Conservation (phyloP, 2,888 invertebrate species). For the Napeogenes sylphis region DNA sequence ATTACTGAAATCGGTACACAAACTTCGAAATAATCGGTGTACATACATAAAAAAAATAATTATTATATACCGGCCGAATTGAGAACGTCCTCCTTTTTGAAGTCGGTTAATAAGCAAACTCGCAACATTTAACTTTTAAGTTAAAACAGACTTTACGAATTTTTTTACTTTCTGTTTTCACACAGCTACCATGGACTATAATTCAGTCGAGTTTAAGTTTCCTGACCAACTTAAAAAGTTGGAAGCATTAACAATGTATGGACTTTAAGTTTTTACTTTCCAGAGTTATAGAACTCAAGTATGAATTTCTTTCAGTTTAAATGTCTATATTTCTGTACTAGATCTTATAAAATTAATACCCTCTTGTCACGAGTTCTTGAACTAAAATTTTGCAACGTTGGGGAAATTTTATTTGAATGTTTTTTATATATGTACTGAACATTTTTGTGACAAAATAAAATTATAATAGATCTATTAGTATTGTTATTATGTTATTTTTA, state of each 20-base stretch:
- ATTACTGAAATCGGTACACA: too few species aligned
- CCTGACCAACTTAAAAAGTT: conserved; percentile 45
- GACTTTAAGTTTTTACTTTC: conserved; percentile 20
- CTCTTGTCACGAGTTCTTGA: conserved; percentile 4
- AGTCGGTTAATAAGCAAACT: too few species aligned
- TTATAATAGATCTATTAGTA: too few species aligned
- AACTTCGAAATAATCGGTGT: too few species aligned
- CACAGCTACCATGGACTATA: conserved; percentile 52
- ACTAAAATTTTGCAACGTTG: too few species aligned
- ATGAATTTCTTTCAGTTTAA: conserved; percentile 25
- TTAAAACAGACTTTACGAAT: conserved; percentile 43
- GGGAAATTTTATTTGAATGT: too few species aligned
- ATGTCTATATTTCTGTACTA: conserved; percentile 24
- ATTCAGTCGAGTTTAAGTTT: conserved; percentile 51
- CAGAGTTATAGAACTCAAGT: conserved; percentile 21
- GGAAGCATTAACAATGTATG: conserved; percentile 39
- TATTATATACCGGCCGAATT: too few species aligned
- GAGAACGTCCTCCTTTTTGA: too few species aligned
- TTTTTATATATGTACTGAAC: neutral
- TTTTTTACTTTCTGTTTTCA: conserved; percentile 43
- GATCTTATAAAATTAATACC: conserved; percentile 20
- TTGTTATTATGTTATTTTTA: too few species aligned
- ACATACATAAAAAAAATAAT: too few species aligned
- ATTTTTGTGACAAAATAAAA: too few species aligned
- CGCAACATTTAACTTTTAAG: conserved; percentile 26